phyloP scores from a whole-genome alignment of 2,797 vertebrate species.

The Smutsia temminckii region DNA sequence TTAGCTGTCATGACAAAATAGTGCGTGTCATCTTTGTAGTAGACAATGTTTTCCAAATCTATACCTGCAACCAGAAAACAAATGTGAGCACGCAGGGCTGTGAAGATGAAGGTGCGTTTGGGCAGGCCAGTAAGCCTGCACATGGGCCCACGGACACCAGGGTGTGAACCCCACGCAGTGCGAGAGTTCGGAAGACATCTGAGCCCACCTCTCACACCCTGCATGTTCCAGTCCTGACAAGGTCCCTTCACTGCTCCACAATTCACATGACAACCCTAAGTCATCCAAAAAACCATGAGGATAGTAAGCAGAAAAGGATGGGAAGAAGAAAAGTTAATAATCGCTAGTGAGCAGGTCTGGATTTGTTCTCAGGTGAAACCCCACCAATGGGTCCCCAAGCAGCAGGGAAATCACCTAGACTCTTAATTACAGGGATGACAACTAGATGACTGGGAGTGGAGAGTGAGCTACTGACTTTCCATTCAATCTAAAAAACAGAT shows the following conservation, averaged over 20 bases:
- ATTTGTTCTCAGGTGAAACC: neutral
- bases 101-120: neutral
- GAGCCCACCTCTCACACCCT: neutral
- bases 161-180: neutral
- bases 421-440: neutral
- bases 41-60: conserved; percentile 99
- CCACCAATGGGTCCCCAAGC: neutral
- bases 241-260: neutral
- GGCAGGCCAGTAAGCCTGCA: neutral
- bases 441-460: neutral
- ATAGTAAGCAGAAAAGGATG: neutral
- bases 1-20: conserved; percentile 99
- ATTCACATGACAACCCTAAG: neutral
- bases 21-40: conserved; percentile 99
- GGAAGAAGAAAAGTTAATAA: neutral
- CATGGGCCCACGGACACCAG: neutral
- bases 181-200: neutral
- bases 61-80: conserved; percentile 88
- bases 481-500: neutral
- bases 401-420: neutral
- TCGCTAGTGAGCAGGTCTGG: neutral
- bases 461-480: neutral
- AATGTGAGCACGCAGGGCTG: neutral
- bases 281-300: neutral
- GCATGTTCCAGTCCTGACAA: neutral